phyloP scores from a whole-genome alignment of 2,113 vertebrate genomes.

The Helogale parvula region DNA sequence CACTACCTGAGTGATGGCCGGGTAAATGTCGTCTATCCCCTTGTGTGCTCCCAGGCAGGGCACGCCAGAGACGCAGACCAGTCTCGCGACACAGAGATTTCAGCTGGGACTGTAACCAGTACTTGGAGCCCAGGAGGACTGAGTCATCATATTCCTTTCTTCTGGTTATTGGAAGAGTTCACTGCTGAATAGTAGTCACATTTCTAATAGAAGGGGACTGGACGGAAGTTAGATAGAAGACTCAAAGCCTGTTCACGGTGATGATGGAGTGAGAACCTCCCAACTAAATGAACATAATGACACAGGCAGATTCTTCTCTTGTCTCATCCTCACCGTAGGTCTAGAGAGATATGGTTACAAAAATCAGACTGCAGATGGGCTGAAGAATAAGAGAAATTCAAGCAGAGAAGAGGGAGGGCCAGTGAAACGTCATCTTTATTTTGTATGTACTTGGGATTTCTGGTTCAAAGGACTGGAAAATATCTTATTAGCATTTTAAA shows the following conservation, averaged over 20 bases:
- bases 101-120: neutral
- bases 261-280: neutral
- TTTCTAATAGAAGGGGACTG: neutral
- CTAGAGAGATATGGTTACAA: neutral
- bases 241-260: neutral
- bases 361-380: neutral
- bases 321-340: neutral
- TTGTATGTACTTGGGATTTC: constrained; percentile 19
- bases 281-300: neutral
- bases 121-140: neutral
- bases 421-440: neutral
- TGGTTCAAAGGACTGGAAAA: constrained; percentile 27
- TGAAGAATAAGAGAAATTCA: neutral
- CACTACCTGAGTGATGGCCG: too few relatives aligned
- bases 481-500: neutral
- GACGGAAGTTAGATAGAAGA: neutral
- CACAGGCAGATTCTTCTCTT: neutral
- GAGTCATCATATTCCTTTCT: neutral
- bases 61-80: neutral
- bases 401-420: neutral
- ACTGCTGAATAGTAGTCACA: neutral
- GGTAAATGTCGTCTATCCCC: neutral
- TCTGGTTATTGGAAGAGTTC: constrained; percentile 4
- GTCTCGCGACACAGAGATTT: neutral
- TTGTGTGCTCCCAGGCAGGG: neutral